These are phyloP conservation scores for Scomber colias DNA, from an alignment of 2,113 vertebrate genomes.

Conservation along the genomic window DNA sequence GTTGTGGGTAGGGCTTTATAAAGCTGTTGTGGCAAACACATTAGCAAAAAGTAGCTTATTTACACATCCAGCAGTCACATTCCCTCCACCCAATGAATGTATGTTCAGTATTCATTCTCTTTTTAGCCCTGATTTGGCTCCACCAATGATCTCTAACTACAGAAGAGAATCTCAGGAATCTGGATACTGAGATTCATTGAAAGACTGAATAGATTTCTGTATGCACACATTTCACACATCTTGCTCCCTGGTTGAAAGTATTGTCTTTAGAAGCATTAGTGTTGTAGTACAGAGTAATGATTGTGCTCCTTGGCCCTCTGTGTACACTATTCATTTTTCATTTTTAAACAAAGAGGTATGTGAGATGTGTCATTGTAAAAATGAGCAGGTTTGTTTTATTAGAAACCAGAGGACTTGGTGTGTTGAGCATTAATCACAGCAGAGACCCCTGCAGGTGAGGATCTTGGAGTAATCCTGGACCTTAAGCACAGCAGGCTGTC, in stretches of 20 bases:
- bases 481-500: conserved; percentile 60
- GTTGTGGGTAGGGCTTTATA: too few species aligned
- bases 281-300: background rate
- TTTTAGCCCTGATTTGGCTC: too few species aligned
- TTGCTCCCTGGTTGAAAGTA: background rate
- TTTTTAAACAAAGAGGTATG: conserved; percentile 32
- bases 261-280: background rate
- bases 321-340: conserved; percentile 21
- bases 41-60: too few species aligned
- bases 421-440: conserved; percentile 74
- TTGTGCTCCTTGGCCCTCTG: background rate
- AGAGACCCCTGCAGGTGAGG: conserved; percentile 26
- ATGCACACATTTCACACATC: background rate
- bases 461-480: conserved; percentile 51
- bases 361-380: conserved; percentile 63
- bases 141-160: too few species aligned
- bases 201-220: too few species aligned
- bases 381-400: conserved; percentile 64
- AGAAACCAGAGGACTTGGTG: conserved; percentile 65
- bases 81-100: too few species aligned
- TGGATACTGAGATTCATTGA: too few species aligned
- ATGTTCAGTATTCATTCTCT: too few species aligned
- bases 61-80: too few species aligned
- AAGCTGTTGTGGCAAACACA: too few species aligned
- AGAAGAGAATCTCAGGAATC: too few species aligned